phyloP scores from a whole-genome alignment of 2,797 vertebrate species.

The Bradypodion ventrale region DNA sequence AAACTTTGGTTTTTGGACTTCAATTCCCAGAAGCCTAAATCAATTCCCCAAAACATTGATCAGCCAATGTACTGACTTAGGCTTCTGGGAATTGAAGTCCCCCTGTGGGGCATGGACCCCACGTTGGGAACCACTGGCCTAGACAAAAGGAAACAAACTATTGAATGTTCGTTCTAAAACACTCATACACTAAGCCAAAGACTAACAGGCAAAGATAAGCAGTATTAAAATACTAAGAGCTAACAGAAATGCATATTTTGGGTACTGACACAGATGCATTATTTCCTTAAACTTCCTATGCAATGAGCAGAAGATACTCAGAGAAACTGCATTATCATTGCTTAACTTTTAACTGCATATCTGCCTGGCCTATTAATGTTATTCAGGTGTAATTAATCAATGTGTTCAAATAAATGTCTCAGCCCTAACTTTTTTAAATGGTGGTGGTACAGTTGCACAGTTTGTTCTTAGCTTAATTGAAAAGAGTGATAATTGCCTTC shows the following conservation, averaged over 20 bases:
- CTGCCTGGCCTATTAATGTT: background rate
- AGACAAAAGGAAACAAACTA: too few relatives aligned
- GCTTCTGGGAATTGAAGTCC: too few relatives aligned
- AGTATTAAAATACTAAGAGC: background rate
- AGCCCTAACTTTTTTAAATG: too few relatives aligned
- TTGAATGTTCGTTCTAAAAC: background rate
- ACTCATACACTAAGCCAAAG: background rate
- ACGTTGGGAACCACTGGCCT: too few relatives aligned
- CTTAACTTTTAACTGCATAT: background rate
- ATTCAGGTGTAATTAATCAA: background rate
- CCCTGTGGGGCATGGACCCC: too few relatives aligned
- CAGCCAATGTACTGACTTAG: too few relatives aligned
- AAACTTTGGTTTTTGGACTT: too few relatives aligned
- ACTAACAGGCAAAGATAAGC: background rate
- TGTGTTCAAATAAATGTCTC: background rate
- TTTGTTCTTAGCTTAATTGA: background rate
- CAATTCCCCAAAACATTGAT: too few relatives aligned
- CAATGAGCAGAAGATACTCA: background rate
- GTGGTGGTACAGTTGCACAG: background rate
- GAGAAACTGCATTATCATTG: background rate
- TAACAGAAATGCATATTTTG: background rate
- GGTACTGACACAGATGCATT: background rate
- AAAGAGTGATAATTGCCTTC: constrained; percentile 17
- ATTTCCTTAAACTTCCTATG: background rate
- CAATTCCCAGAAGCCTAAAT: too few relatives aligned